Conservation (phyloP, 2,888 invertebrate species). For the Osmoderma eremita region DNA sequence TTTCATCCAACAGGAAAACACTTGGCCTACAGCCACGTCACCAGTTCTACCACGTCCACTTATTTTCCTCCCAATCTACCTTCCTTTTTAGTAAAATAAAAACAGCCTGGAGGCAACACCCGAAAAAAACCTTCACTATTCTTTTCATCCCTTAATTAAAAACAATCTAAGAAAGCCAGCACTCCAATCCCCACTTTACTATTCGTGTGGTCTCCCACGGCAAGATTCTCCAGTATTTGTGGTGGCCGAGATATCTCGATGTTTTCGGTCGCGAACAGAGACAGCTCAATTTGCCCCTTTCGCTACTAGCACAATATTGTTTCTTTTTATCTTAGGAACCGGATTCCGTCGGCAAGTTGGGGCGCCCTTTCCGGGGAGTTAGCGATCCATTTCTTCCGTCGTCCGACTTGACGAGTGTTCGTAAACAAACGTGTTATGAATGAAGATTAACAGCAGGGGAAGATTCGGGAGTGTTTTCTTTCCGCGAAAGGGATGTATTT, state of each 20-base stretch:
- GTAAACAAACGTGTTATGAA: constrained; percentile 26
- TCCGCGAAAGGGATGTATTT: too few relatives aligned
- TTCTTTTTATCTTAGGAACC: constrained; percentile 8
- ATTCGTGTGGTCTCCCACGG: not conserved
- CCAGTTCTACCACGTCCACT: too few relatives aligned
- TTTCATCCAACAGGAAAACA: too few relatives aligned
- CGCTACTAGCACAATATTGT: constrained; percentile 18
- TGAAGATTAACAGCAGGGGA: constrained; percentile 10
- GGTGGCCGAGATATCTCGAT: constrained; percentile 7
- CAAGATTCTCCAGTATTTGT: too few relatives aligned
- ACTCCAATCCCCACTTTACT: not conserved
- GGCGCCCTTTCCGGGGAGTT: not conserved
- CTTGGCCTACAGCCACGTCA: too few relatives aligned
- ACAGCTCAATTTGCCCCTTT: constrained; percentile 35
- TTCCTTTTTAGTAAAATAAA: too few relatives aligned
- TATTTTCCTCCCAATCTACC: too few relatives aligned
- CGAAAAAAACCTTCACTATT: constrained; percentile 12
- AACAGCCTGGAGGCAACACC: too few relatives aligned
- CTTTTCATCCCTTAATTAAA: constrained; percentile 30
- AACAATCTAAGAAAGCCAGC: too few relatives aligned
- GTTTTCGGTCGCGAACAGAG: constrained; percentile 19
- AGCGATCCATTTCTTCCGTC: not conserved
- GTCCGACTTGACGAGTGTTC: constrained; percentile 4
- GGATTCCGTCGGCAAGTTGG: too few relatives aligned
- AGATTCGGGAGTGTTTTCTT: too few relatives aligned